Evolutionary conservation across 2,797 vertebrate genomes (phyloP), one percentile per base, ranked within the genome.

Genomic region (Gymnocypris eckloni): DNA sequence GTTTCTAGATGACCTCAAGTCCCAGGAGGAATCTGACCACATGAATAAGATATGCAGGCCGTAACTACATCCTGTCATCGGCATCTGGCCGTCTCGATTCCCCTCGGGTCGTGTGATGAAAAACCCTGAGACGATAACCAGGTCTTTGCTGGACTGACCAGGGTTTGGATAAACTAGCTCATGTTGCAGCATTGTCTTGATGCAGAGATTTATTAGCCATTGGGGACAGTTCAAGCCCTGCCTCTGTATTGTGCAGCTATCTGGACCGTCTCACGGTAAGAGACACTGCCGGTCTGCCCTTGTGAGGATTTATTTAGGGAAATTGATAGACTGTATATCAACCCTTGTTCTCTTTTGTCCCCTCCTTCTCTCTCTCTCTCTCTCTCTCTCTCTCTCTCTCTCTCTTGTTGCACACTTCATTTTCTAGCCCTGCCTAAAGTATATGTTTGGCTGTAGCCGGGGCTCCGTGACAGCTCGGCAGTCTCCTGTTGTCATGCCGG

Each of bases 21-120:
- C 92, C 92, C 92, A 86, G 6, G 73, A 87, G 91, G 88, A 87
- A 90, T 90, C 90, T 91, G 91, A 91, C 91, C 92, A 90, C 93
- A 94, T 91, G 88, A 95, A 96, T 94, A 94, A 95, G 93, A 95
- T 89, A 93, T 93, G 92, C 37, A 67, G 90, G 91, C 88, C 12
- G 92, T 93, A 94, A 95, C 92, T 93, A 91, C 89, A 94, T 93
- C 92, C 91, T 90, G 92, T 91, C 91, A 90, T 89, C 18, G 59
- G 86, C 89, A 56, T 89, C 88, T 88, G 89, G 90, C 90, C 88
- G 83, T 90, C 86, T 87, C 86, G 90, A 89, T 91, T 93, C 92
- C 90, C 76, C 20, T 56, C 78, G 86, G 82, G 80, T 22, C 6
- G 15, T 13, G 79, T 10, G 83, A 41, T 85, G 85, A 86, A 82